Base-by-base conservation (phyloP, 2,797 vertebrate species). In the Pangasius djambal region DNA sequence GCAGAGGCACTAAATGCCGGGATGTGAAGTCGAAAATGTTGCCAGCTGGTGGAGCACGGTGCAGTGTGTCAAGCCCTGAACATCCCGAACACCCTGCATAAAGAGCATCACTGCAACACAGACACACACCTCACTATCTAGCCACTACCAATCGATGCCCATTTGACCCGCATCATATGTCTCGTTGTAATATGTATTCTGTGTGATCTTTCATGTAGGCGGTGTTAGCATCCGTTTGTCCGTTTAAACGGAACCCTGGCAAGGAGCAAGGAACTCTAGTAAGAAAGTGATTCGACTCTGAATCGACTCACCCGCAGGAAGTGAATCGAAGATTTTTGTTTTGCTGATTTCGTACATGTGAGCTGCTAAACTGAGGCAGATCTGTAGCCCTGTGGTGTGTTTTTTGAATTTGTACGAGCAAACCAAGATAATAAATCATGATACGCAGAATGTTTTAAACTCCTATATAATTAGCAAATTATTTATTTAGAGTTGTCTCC, bases 21-120 rank as follows among this genome's bases (percentile, higher is more conserved):
- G 74, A 79, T 70, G 61, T 52, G 55, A 57, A 88, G 82, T 59
- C 50, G 18, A 83, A 84, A 67, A 52, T 22, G 52, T 57, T 88
- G 50, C 88, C 83, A 88, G 87, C 83, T 85, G 72, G 83, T 25
- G 28, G 88, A 63, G 20, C 61, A 22, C 34, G 72, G 10, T 61
- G 59, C 86, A 37, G 34, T 15, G 31, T n/a, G 16, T 79, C 22
- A 59, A 59, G 9, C 31, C 34, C 50, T 57, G 61, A 34, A 67
- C 44, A 77, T 65, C 59, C 25, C 31, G 9, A 52, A 78, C 61
- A 25, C 18, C 15, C 50, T 59, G 44, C 63, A 70, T 79, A 78
- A 57, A 85, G 31, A 85, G 72, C 59, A 78, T 34, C 83, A 52
- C 28, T 84, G 61, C 82, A 59, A 59, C 78, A 61, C 57, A 16